phyloP scores from a whole-genome alignment of 2,888 invertebrate genomes.

The Leucophenga montana region DNA sequence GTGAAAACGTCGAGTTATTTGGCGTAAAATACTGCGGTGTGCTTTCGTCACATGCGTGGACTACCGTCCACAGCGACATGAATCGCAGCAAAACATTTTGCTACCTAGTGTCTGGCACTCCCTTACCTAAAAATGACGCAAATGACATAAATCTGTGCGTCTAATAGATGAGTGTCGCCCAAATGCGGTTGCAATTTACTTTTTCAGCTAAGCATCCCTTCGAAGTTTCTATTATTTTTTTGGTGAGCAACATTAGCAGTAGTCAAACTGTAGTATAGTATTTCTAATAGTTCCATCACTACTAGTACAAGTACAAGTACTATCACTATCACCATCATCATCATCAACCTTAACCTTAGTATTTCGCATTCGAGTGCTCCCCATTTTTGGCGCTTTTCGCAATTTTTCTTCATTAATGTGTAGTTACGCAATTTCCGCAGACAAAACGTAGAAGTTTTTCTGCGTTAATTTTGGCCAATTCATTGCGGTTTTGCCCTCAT shows the following conservation, averaged over 20 bases:
- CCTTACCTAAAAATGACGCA: conserved; percentile 44
- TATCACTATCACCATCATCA: conserved; percentile 1
- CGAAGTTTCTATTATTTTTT: too few species aligned
- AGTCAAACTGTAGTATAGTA: not conserved
- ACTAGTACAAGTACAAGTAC: not conserved
- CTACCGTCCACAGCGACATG: too few species aligned
- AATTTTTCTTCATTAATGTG: conserved; percentile 64
- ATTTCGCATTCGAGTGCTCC: conserved; percentile 14
- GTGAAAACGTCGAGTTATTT: too few species aligned
- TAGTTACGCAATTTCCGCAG: conserved; percentile 64
- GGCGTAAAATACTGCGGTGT: too few species aligned
- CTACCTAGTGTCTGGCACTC: conserved; percentile 38
- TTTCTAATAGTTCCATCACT: not conserved
- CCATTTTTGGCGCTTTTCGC: conserved; percentile 38
- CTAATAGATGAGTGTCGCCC: conserved; percentile 63
- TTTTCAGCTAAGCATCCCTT: too few species aligned
- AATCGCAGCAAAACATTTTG: too few species aligned
- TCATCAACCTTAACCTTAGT: not conserved
- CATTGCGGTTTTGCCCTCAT: conserved; percentile 35
- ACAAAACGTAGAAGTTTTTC: conserved; percentile 45
- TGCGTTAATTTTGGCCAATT: conserved; percentile 66
- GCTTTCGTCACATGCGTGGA: too few species aligned
- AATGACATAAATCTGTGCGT: conserved; percentile 62
- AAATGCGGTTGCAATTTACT: conserved; percentile 53
- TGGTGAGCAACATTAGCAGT: not conserved